phyloP scores from a whole-genome alignment of 2,113 vertebrate species.

The Indicator maculatus region DNA sequence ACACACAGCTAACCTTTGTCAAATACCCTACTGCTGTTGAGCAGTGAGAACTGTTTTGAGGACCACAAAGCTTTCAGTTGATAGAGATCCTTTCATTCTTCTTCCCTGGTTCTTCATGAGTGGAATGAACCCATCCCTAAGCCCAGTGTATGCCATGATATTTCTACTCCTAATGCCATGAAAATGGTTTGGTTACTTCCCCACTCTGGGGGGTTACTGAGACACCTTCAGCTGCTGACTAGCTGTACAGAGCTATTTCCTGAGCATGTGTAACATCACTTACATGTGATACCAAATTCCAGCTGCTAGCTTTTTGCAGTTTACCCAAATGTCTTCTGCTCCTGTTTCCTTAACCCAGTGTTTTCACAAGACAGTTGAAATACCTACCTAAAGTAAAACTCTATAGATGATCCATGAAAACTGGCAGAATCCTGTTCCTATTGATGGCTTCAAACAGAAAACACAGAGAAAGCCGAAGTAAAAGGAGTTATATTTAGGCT shows the following conservation, averaged over 20 bases:
- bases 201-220: not conserved
- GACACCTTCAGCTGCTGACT: not conserved
- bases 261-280: not conserved
- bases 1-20: not conserved
- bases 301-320: not conserved
- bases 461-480: not conserved
- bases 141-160: not conserved
- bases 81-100: not conserved
- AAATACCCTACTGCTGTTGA: not conserved
- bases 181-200: not conserved
- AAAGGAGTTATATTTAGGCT: not conserved
- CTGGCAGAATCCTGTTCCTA: not conserved
- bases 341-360: not conserved
- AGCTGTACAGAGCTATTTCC: not conserved
- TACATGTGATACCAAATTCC: not conserved
- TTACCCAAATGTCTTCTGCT: not conserved
- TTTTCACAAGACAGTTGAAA: not conserved
- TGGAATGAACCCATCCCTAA: not conserved
- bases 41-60: not conserved
- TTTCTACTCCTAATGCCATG: not conserved
- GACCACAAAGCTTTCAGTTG: not conserved
- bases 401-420: not conserved
- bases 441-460: not conserved
- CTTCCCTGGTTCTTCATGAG: not conserved
- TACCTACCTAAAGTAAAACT: not conserved